Base-by-base conservation (phyloP, 2,888 invertebrate species). In the Drosophila melanosoma region DNA sequence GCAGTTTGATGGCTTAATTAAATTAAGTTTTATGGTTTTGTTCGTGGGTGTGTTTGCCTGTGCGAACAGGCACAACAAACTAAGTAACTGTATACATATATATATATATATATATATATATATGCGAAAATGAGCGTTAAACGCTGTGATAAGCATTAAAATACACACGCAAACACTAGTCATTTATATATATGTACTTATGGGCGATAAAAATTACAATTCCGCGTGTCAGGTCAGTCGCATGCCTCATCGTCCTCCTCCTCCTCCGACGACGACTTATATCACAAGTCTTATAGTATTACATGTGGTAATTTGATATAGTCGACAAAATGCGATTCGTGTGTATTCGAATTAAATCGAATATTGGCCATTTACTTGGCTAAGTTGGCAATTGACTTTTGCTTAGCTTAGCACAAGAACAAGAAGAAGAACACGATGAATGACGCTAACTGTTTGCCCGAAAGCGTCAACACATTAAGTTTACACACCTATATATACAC, bases 1-100 rank as follows among this genome's bases (percentile, higher is more conserved):
- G 40, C 62, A 62, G 69, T 64, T 64, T 68, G 68, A 64, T 69
- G 48, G 57, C n/a, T 79, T 78, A 75, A 78, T 79, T 79, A 45
- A 79, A 77, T 79, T 71, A 75, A 63, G 60, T 51, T 54, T 64
- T 42, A 58, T 74, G 58, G 29, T 20, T 45, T 32, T 38, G 23
- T 26, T 35, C n/a, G 49, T 26, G 54, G 49, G 61, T 51, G 58
- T 63, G 48, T 45, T 20, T 11, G 45, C 32, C 35, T n/a, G 11
- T 17, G 48, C 26, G 15, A 15, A 35, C 20, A 35, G 33, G 49
- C 49, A 26, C 26, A 35, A 32, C n/a, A 38, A 57, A 10, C 11
- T 32, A 60, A 35, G 29, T 45, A 45, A 29, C 29, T 29, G 29
- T 29, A 29, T 29, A 29, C 29, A 29, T 11, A 5, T 42, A 3